Conservation (phyloP, 2,888 invertebrate species). For the Thecocarcelia acutangulata region DNA sequence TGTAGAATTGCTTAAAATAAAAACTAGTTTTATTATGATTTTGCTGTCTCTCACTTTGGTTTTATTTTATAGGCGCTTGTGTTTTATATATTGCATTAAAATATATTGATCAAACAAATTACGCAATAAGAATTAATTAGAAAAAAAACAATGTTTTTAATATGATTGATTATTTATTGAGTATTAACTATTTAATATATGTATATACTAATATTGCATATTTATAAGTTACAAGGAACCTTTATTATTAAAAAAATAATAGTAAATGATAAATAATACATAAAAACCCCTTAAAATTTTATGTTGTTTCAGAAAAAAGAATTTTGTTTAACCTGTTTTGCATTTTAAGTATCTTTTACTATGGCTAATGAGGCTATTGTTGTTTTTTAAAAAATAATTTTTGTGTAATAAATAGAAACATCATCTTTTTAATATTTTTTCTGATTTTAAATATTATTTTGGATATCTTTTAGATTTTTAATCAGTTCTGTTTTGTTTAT, state of each 20-base stretch:
- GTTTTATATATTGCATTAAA: conserved; percentile 28
- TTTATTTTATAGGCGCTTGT: conserved; percentile 61
- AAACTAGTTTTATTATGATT: conserved; percentile 56
- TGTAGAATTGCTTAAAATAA: conserved; percentile 57
- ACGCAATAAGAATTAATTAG: conserved; percentile 1
- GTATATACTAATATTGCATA: conserved; percentile 45
- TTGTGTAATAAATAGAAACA: conserved; percentile 59
- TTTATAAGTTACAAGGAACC: conserved; percentile 64
- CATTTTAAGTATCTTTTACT: conserved; percentile 51
- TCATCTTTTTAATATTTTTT: conserved; percentile 38
- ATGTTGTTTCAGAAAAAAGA: conserved; percentile 2
- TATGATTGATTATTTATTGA: conserved; percentile 40
- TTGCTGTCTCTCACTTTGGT: conserved; percentile 23
- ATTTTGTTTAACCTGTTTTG: conserved; percentile 53
- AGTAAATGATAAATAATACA: neutral
- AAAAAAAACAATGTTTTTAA: conserved; percentile 6
- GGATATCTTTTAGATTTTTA: conserved; percentile 61
- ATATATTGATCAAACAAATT: conserved; percentile 3
- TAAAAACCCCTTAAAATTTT: conserved; percentile 32
- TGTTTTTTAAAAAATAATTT: conserved; percentile 63
- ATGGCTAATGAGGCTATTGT: conserved; percentile 73
- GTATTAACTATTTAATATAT: conserved; percentile 42
- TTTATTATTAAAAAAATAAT: conserved; percentile 48
- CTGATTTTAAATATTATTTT: conserved; percentile 32
- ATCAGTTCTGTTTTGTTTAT: conserved; percentile 74